Evolutionary conservation across 2,888 invertebrate species (phyloP), one percentile per base, ranked within the genome.

Genomic region (Tortrix viridana): DNA sequence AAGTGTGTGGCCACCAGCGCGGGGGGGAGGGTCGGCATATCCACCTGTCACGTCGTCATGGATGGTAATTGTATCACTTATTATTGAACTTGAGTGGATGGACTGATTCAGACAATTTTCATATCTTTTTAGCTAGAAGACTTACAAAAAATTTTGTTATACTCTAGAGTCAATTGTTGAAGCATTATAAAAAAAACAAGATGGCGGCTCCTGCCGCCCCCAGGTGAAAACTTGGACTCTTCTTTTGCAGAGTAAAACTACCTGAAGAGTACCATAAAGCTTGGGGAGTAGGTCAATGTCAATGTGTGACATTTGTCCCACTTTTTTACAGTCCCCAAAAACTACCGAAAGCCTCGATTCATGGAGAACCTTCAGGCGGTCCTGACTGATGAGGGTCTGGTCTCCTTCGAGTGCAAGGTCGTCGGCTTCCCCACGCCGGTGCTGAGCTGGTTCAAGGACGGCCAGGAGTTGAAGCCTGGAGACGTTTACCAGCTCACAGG

Each of bases 391-490:
- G 98, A 98, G 88, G 98, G 98, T 0, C 88, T 98, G 37, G 98
- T 98, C 1, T 97, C 97, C 0, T 98, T 98, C 79, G 98, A 98
- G 80, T 98, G 98, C 81, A 98, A 98, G 85, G 97, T 98, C 0
- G 97, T 97, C 2, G 98, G 97, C 0, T 97, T 97, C 72, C 98
- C 98, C 0, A 97, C 97, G 0, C 98, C 98, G 0, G 89, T 95
- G 54, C 90, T 98, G 0, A 95, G 96, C 76, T 98, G 98, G 98
- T 98, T 97, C 84, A 98, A 97, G 86, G 98, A 98, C 81, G 97
- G 97, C 0, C 96, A 97, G 79, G 97, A 98, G 80, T 87, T 98
- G 46, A 96, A 96, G 79, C 97, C 98, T 0, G 98, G 98, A 7
- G 98, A 98, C 82, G 97, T 98, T 5, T 98, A 98, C 84, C 97